Conservation (phyloP, 2,113 vertebrate genomes). For the Tichodroma muraria region DNA sequence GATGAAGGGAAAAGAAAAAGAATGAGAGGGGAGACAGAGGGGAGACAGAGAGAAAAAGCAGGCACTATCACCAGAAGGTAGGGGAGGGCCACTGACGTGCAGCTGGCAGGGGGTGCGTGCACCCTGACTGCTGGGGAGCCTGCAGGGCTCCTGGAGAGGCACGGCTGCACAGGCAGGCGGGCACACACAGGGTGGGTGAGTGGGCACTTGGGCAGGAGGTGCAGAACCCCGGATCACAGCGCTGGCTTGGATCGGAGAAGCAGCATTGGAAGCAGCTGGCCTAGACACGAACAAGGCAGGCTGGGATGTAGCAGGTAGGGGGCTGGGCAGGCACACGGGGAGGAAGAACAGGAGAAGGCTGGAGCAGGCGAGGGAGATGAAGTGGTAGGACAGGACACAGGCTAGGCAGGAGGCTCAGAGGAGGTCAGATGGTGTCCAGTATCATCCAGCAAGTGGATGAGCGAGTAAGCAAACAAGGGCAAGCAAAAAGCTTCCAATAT, state of each 20-base stretch:
- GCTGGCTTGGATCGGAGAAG: background rate
- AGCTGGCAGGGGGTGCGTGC: background rate
- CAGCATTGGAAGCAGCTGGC: background rate
- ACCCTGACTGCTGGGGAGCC: too few relatives aligned
- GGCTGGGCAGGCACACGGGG: too few relatives aligned
- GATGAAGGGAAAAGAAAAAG: background rate
- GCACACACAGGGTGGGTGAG: background rate
- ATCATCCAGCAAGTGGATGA: background rate
- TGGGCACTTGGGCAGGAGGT: background rate
- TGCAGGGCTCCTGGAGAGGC: too few relatives aligned
- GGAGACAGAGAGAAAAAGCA: background rate
- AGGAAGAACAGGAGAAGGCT: background rate
- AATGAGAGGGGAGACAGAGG: too few relatives aligned
- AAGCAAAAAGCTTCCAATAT: background rate
- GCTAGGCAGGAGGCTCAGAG: background rate
- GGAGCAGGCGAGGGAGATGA: background rate
- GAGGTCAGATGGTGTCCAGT: background rate
- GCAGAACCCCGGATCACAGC: background rate
- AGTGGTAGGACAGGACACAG: background rate
- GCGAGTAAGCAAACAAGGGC: fast-evolving
- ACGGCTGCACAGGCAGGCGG: fast-evolving
- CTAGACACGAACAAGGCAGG: background rate
- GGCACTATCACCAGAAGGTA: too few relatives aligned
- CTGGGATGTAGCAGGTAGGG: background rate
- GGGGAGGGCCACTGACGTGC: fast-evolving